Percentiles rank a stretch among this genome's conserved stretches.
Conservation (phyloP, 2,888 invertebrate species). For the Philhelius pedissequus region DNA sequence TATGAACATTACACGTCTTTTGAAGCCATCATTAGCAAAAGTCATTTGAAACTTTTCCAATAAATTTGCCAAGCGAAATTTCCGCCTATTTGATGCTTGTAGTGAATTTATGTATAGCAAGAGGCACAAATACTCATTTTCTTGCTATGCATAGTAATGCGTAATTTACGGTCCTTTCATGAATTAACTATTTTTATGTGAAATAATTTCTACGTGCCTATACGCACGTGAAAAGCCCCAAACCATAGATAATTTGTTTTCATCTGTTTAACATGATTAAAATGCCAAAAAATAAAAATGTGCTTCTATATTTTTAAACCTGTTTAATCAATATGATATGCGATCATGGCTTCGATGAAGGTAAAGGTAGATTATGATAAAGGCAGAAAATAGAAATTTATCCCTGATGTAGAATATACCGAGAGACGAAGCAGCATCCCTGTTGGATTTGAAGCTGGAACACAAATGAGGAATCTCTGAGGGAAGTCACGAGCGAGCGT, state of each 20-base stretch:
- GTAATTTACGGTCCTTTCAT: constrained; percentile 42
- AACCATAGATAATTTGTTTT: constrained; percentile 33
- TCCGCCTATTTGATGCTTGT: constrained; percentile 49
- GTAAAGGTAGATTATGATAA: neutral
- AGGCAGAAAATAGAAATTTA: neutral
- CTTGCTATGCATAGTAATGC: neutral
- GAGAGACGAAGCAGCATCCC: too few species aligned
- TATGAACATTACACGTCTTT: neutral
- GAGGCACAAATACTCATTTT: constrained; percentile 1
- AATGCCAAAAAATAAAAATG: neutral
- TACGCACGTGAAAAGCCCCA: constrained; percentile 32
- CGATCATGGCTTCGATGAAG: neutral
- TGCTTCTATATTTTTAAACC: neutral
- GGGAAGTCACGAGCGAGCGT: constrained; percentile 6
- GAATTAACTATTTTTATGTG: constrained; percentile 57
- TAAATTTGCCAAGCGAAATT: constrained; percentile 33
- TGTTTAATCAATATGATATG: constrained; percentile 7
- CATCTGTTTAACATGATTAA: neutral
- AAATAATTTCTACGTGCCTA: constrained; percentile 23
- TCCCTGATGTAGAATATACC: neutral
- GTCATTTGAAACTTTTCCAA: constrained; percentile 3
- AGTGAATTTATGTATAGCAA: constrained; percentile 24
- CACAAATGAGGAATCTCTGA: neutral
- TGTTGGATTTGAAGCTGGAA: too few species aligned
- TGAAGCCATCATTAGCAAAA: neutral